These are phyloP conservation scores for Dilophus febrilis DNA, from an alignment of 2,888 invertebrate species.

Conservation along the genomic window DNA sequence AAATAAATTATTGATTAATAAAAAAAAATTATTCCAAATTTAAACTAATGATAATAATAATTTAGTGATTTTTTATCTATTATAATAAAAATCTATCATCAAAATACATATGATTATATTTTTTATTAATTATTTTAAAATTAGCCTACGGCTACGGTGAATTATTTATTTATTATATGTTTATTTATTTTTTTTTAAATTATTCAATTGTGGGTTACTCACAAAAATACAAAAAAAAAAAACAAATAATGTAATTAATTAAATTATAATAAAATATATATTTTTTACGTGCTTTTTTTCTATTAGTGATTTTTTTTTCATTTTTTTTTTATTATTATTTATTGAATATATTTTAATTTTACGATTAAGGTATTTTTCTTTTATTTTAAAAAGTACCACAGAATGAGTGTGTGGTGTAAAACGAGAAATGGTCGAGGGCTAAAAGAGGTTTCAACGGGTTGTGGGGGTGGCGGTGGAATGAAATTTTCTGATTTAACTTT, in stretches of 20 bases:
- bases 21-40: not conserved
- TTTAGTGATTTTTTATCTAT: not conserved
- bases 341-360: too few relatives aligned
- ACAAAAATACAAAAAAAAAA: slow-evolving; percentile 1
- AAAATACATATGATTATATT: not conserved
- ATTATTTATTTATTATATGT: not conserved
- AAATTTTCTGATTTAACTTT: too few relatives aligned
- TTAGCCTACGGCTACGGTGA: slow-evolving; percentile 4
- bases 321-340: too few relatives aligned
- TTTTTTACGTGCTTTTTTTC: slow-evolving; percentile 4
- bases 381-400: too few relatives aligned
- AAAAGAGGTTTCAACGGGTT: too few relatives aligned
- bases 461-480: too few relatives aligned
- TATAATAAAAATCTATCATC: not conserved
- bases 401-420: too few relatives aligned
- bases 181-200: too few relatives aligned
- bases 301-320: not conserved
- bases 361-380: too few relatives aligned
- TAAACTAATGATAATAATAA: not conserved
- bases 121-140: too few relatives aligned
- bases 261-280: not conserved
- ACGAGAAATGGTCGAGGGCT: too few relatives aligned
- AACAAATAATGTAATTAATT: not conserved
- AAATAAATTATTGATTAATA: not conserved
- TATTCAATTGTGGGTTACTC: too few relatives aligned